Evolutionary conservation across 2,113 vertebrate species (phyloP).

Genomic region (Sinosuthora webbiana): DNA sequence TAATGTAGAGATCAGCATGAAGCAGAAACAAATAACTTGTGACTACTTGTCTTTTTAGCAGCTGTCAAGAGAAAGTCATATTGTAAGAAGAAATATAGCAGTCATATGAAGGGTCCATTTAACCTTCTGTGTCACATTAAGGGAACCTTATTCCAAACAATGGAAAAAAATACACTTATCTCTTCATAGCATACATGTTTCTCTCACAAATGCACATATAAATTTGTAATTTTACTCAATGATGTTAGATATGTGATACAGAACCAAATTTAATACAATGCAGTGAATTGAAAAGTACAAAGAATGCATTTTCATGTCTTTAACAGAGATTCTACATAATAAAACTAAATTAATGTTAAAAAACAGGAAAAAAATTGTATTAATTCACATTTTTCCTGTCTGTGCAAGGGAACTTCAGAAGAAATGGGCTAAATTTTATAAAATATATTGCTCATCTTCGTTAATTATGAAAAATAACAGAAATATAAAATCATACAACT

Average conservation of each 20-base stretch:
- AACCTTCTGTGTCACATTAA: constrained; percentile 58
- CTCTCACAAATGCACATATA: constrained; percentile 5
- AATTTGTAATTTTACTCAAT: constrained; percentile 41
- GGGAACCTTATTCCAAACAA: constrained; percentile 46
- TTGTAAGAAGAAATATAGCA: constrained; percentile 37
- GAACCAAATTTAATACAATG: background rate
- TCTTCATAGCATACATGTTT: constrained; percentile 39
- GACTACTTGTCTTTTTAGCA: constrained; percentile 67
- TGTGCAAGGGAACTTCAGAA: background rate
- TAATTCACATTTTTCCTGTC: background rate
- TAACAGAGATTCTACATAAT: background rate
- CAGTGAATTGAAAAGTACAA: constrained; percentile 12
- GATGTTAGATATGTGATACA: constrained; percentile 25
- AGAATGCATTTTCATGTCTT: background rate
- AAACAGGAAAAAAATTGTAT: background rate
- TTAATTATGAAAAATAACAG: background rate
- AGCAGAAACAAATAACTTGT: constrained; percentile 63
- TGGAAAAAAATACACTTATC: constrained; percentile 59
- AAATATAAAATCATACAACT: background rate
- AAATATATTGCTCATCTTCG: background rate
- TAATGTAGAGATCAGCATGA: constrained; percentile 48
- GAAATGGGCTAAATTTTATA: background rate
- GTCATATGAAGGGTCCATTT: constrained; percentile 37
- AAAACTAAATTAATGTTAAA: background rate
- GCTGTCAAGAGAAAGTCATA: constrained; percentile 49